phyloP scores from a whole-genome alignment of 2,888 invertebrate genomes.

The Megastigmus dorsalis region DNA sequence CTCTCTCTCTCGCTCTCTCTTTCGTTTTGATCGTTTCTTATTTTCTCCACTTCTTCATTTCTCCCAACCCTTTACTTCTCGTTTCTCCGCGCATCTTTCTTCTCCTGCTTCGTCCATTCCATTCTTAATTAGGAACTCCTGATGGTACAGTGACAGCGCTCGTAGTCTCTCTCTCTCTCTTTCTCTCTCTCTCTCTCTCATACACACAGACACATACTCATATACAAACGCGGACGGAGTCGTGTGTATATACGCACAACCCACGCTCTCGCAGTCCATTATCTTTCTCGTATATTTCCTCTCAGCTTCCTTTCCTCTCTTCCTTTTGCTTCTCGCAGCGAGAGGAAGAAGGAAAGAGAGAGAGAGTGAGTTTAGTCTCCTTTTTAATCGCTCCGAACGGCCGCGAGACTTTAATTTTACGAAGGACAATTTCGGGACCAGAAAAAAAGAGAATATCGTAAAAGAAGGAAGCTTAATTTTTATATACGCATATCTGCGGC shows the following conservation, averaged over 20 bases:
- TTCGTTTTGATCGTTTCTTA: background rate
- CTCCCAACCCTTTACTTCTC: too few species aligned
- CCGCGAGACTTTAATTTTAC: conserved; percentile 35
- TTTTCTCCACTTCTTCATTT: background rate
- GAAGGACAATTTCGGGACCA: conserved; percentile 19
- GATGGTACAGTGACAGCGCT: conserved; percentile 45
- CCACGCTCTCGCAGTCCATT: conserved; percentile 45
- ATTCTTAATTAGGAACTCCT: conserved; percentile 51
- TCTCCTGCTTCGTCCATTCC: conserved; percentile 40
- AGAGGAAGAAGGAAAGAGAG: too few species aligned
- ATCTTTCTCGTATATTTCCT: conserved; percentile 45
- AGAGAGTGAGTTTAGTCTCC: too few species aligned
- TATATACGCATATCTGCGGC: conserved; percentile 13
- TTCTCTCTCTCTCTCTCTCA: too few species aligned
- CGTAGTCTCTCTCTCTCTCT: too few species aligned
- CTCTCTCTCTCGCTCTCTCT: too few species aligned
- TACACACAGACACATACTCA: conserved; percentile 27
- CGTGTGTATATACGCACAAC: too few species aligned
- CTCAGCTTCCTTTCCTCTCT: background rate
- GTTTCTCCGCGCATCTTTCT: conserved; percentile 20
- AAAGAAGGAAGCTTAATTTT: conserved; percentile 32
- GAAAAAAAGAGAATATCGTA: conserved; percentile 3
- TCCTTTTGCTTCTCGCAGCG: conserved; percentile 3
- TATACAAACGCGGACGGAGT: conserved; percentile 7
- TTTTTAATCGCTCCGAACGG: conserved; percentile 39